A percentile compares a stretch with the other conserved stretches of the same genome.
phyloP scores from a whole-genome alignment of 1,140 invertebrate genomes.

The Frieseomelitta varia region DNA sequence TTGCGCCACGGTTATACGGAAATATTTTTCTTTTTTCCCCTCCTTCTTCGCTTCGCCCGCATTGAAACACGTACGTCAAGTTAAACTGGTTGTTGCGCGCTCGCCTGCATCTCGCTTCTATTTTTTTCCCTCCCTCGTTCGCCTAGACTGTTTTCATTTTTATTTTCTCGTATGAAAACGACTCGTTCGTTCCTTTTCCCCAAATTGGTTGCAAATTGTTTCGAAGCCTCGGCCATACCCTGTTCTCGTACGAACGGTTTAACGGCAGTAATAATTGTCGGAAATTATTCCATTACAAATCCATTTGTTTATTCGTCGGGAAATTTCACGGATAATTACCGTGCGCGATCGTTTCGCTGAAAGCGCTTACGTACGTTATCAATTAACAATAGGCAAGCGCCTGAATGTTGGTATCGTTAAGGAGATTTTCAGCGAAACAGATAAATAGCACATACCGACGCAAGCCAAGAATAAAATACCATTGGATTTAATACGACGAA shows the following conservation, averaged over 20 bases:
- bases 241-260: background rate
- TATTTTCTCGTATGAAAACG: background rate
- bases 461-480: too few species aligned
- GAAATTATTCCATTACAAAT: background rate
- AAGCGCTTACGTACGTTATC: background rate
- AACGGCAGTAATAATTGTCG: background rate
- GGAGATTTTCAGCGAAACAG: background rate
- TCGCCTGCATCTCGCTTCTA: background rate
- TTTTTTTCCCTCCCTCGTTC: conserved; percentile 6
- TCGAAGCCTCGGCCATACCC: background rate
- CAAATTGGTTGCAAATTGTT: conserved; percentile 9
- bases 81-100: conserved; percentile 9
- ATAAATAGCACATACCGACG: background rate
- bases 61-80: conserved; percentile 6
- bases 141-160: conserved; percentile 7
- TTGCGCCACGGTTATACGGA: conserved; percentile 4
- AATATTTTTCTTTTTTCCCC: background rate
- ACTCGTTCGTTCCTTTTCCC: background rate
- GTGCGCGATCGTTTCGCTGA: background rate
- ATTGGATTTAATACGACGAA: too few species aligned
- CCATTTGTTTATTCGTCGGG: background rate
- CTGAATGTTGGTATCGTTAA: background rate
- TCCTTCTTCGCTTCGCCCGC: too few species aligned
- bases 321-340: background rate
- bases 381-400: background rate